Evolutionary conservation across 1,140 invertebrate species (phyloP).

Genomic region (Lasioglossum albipes): DNA sequence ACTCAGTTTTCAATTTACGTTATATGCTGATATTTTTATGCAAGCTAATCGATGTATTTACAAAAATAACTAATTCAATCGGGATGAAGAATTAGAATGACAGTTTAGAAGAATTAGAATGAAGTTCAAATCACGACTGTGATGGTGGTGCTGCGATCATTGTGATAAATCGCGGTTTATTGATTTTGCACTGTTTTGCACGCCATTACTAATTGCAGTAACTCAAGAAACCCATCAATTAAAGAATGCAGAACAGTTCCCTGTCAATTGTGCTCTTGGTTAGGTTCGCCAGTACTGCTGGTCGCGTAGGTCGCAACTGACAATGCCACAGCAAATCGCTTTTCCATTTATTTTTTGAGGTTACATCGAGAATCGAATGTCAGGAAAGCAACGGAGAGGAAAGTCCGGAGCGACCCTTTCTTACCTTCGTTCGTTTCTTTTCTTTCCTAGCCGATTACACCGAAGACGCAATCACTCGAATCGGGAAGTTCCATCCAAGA

Average conservation of each 20-base stretch:
- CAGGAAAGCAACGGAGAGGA: slow-evolving; percentile 8
- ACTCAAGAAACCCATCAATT: not conserved
- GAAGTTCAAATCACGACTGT: no score
- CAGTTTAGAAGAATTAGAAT: no score
- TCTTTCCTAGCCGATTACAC: slow-evolving; percentile 7
- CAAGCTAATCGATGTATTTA: no score
- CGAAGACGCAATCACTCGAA: slow-evolving; percentile 23
- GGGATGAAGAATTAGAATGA: no score
- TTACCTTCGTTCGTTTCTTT: not conserved
- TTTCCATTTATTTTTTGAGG: slow-evolving; percentile 33
- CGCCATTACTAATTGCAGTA: no score
- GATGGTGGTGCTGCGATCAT: no score
- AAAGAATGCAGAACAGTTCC: slow-evolving; percentile 25
- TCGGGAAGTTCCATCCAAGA: not conserved
- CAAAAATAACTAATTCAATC: no score
- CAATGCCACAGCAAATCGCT: slow-evolving; percentile 38
- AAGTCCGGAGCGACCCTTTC: not conserved
- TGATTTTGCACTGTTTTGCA: no score
- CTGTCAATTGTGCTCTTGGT: not conserved
- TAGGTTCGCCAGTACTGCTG: not conserved
- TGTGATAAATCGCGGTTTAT: no score
- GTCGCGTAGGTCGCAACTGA: not conserved
- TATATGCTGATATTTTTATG: no score
- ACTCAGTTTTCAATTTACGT: no score
- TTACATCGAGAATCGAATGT: slow-evolving; percentile 14